Conservation (phyloP, 2,888 invertebrate genomes). For the Xanthorhoe designata region DNA sequence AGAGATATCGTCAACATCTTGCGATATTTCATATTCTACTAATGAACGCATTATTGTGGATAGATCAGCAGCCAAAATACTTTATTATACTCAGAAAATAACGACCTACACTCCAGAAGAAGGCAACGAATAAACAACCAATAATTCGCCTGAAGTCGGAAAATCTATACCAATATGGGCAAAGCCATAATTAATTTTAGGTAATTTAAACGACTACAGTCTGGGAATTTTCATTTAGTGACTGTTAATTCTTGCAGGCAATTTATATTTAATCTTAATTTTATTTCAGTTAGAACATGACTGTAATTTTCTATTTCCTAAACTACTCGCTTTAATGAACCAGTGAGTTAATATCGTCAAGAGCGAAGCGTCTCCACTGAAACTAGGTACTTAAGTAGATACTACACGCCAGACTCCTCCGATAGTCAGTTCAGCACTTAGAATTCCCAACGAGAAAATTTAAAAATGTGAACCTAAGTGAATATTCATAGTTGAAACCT, state of each 20-base stretch:
- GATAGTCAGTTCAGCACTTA: slow-evolving; percentile 10
- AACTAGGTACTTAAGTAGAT: slow-evolving; percentile 9
- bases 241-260: neutral
- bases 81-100: too few species aligned
- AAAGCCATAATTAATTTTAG: neutral
- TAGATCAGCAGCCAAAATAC: neutral
- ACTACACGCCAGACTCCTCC: slow-evolving; percentile 2
- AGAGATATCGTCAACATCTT: slow-evolving; percentile 63
- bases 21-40: slow-evolving; percentile 47
- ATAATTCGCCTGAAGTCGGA: slow-evolving; percentile 14
- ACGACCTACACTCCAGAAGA: too few species aligned
- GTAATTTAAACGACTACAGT: slow-evolving; percentile 7
- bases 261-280: neutral
- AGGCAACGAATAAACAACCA: slow-evolving; percentile 1
- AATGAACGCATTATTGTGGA: slow-evolving; percentile 18
- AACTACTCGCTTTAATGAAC: neutral
- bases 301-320: neutral
- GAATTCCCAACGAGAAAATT: slow-evolving; percentile 11
- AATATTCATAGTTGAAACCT: neutral
- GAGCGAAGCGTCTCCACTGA: slow-evolving; percentile 4
- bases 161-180: slow-evolving; percentile 4
- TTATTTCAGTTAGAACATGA: neutral
- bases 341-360: slow-evolving; percentile 10
- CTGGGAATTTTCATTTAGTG: slow-evolving; percentile 13
- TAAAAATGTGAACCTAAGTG: slow-evolving; percentile 9